Evolutionary conservation across 2,888 invertebrate genomes (phyloP).

Genomic region (Trichogramma evanescens): DNA sequence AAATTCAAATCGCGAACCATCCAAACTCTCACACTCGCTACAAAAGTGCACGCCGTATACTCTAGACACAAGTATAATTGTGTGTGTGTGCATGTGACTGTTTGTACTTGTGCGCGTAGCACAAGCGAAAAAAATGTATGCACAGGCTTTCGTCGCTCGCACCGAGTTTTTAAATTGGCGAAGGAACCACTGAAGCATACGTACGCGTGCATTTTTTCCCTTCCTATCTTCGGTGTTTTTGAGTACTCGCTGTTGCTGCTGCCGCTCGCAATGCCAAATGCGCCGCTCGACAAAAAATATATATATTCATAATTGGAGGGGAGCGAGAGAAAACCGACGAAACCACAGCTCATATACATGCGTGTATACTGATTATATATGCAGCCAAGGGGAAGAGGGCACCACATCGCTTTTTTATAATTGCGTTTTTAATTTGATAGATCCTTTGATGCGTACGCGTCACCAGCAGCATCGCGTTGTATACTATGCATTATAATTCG

Average conservation of each 20-base stretch:
- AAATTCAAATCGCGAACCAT: no score
- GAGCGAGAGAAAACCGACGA: not conserved
- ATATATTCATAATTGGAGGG: not conserved
- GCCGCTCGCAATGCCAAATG: no score
- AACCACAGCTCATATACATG: no score
- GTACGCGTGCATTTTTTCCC: not conserved
- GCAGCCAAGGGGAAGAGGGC: not conserved
- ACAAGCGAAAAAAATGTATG: not conserved
- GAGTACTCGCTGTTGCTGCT: not conserved
- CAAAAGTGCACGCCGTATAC: no score
- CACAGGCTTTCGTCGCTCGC: not conserved
- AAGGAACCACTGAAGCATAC: not conserved
- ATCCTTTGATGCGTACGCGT: conserved; percentile 37
- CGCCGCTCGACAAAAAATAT: no score
- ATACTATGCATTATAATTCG: no score
- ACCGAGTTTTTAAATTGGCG: not conserved
- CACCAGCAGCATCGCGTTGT: not conserved
- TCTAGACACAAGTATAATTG: not conserved
- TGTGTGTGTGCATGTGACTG: conserved; percentile 12
- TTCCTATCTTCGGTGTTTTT: not conserved
- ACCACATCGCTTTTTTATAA: conserved; percentile 38
- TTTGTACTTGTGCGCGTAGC: conserved; percentile 4
- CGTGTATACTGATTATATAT: no score
- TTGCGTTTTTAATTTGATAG: conserved; percentile 47
- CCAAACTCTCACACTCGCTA: no score